Evolutionary conservation across 2,888 invertebrate genomes (phyloP).

Genomic region (Suillia variegata): DNA sequence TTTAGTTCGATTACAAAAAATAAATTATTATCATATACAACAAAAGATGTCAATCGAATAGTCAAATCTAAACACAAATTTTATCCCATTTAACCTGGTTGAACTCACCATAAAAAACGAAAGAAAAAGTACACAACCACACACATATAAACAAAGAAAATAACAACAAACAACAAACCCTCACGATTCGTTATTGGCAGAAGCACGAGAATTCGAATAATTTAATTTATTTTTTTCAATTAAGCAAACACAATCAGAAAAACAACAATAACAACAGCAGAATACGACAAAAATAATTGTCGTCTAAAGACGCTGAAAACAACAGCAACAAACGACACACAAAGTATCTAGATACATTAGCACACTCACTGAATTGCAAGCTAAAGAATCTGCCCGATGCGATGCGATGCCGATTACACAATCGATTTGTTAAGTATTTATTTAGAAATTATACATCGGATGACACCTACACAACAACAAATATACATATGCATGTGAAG

Average conservation of each 20-base stretch:
- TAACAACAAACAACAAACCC: not conserved
- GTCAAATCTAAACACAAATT: too few relatives aligned
- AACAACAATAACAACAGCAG: not conserved
- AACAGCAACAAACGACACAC: not conserved
- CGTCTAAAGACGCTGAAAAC: not conserved
- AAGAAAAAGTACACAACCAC: too few relatives aligned
- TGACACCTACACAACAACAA: conserved; percentile 20
- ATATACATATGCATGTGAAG: conserved; percentile 9
- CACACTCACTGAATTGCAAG: not conserved
- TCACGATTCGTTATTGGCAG: conserved; percentile 12
- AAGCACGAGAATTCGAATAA: conserved; percentile 3
- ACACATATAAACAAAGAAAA: too few relatives aligned
- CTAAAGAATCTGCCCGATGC: not conserved
- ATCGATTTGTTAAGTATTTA: conserved; percentile 33
- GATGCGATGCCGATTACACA: conserved; percentile 27
- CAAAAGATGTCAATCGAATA: too few relatives aligned
- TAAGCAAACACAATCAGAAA: conserved; percentile 17
- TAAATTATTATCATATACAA: too few relatives aligned
- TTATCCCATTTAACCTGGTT: too few relatives aligned
- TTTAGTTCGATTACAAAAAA: too few relatives aligned
- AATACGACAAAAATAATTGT: not conserved
- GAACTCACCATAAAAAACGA: too few relatives aligned
- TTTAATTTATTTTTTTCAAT: conserved; percentile 18
- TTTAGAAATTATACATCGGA: conserved; percentile 30
- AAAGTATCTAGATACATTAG: not conserved